Evolutionary conservation across 2,797 vertebrate genomes (phyloP).

Genomic region (Morelia viridis): DNA sequence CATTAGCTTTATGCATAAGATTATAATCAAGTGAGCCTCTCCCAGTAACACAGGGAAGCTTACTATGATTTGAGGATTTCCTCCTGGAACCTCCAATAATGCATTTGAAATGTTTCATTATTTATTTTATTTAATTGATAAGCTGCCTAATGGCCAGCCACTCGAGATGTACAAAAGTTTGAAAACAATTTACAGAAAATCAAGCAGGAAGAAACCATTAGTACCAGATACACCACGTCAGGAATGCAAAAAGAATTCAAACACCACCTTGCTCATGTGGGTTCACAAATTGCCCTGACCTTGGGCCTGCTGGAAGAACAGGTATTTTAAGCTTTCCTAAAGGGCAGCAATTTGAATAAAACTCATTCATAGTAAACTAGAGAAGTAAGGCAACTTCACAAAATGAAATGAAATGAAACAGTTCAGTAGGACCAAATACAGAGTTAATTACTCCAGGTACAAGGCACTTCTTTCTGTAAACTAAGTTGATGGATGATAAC

Average conservation of each 20-base stretch:
- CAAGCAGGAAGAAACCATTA: background rate
- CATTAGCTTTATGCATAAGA: background rate
- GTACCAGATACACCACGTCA: background rate
- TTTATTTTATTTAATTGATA: no score
- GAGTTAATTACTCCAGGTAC: background rate
- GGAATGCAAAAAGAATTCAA: background rate
- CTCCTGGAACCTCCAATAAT: background rate
- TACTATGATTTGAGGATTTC: background rate
- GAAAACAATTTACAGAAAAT: background rate
- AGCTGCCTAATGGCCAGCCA: background rate
- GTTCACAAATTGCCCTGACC: background rate
- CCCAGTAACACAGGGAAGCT: background rate
- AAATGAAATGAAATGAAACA: slow-evolving; percentile 22
- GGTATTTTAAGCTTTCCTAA: background rate
- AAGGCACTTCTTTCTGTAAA: background rate
- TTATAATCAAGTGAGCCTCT: background rate
- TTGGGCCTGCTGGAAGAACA: background rate
- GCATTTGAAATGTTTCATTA: background rate
- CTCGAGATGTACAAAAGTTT: background rate
- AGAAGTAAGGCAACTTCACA: slow-evolving; percentile 1
- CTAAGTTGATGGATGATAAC: slow-evolving; percentile 27
- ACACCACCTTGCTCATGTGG: background rate
- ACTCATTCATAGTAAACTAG: background rate
- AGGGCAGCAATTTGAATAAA: background rate
- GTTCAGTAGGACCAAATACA: background rate